A percentile compares a stretch with the other conserved stretches of the same genome.
These are phyloP conservation scores for pig (Sus scrofa) DNA, from an alignment of 2,113 vertebrate genomes.

Conservation along the genomic window T2T-Sscrofa CM000820.6:36313501-36314000, in stretches of 20 bases:
- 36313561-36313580: background rate
- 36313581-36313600: background rate
- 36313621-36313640: slow-evolving; percentile 27
- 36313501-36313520: slow-evolving; percentile 25
- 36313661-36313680: background rate
- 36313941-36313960: background rate
- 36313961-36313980: slow-evolving; percentile 29
- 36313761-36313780: too few relatives aligned
- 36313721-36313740: too few relatives aligned
- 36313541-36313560: slow-evolving; percentile 29
- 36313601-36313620: background rate
- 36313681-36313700: background rate
- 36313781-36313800: too few relatives aligned
- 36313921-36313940: background rate
- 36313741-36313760: too few relatives aligned
- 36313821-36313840: too few relatives aligned
- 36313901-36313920: slow-evolving; percentile 41
- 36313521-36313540: background rate
- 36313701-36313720: too few relatives aligned
- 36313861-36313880: too few relatives aligned
- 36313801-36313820: too few relatives aligned
- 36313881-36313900: slow-evolving; percentile 15
- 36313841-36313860: too few relatives aligned
- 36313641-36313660: slow-evolving; percentile 3
- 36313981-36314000: background rate